Base-by-base conservation (phyloP, 2,113 vertebrate species). In the rabbit (Oryctolagus cuniculus) region DNA sequence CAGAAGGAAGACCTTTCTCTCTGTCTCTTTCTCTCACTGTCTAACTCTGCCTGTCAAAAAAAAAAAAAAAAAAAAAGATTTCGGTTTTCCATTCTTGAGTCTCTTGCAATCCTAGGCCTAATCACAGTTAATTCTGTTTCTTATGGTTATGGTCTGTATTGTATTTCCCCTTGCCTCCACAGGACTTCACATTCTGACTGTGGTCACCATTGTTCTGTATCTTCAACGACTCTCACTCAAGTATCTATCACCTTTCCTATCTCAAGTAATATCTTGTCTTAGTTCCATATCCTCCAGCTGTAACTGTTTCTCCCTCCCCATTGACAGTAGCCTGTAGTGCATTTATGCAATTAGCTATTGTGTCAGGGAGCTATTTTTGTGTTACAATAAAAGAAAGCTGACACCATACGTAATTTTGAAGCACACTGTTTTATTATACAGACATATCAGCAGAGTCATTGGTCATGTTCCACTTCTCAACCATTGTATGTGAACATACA, bases 401-500 rank as follows among this genome's bases (percentile, higher is more conserved):
- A 96, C 55, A 92, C 29, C 13, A 77, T 82, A 34, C 10, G 6
- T 73, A 87, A 22, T 92, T 97, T 96, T 70, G 93, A 96, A 96
- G 73, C 75, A 97, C 67, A 94, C 24, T 38, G 77, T 92, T 98
- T 97, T 97, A 97, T 98, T 97, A 95, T 51, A 89, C 31, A 93
- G 85, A 94, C 36, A 90, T 77, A 77, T 89, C 66, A 87, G 58
- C n/a, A 93, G 44, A 90, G 34, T 94, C 78, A 90, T 72, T 34
- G 58, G 91, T 72, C 70, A 79, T 25, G 44, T 90, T 94, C 70
- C 61, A 94, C 31, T 93, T 85, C 49, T 75, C 91, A 96, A 85
- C 13, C 82, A 73, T 44, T 67, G 24, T 85, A 44, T 79, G 27
- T 89, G 29, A 4, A 93, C 10, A 87, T 31, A 70, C 10, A 53